These are phyloP conservation scores for Sorex araneus DNA, from an alignment of 2,113 vertebrate genomes.

Conservation along the genomic window DNA sequence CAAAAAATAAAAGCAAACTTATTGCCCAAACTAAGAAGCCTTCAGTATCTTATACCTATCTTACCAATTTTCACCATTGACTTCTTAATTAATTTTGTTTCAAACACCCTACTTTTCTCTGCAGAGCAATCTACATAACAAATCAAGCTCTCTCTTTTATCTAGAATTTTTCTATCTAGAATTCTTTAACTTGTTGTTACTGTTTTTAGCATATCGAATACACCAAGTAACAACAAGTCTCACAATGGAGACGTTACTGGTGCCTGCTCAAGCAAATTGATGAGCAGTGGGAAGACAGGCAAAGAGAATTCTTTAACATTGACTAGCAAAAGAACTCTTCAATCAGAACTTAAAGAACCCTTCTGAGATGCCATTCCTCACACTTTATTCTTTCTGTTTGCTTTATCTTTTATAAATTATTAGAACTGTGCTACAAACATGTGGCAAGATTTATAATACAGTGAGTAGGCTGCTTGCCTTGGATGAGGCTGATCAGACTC, in stretches of 20 bases:
- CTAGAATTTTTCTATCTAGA: not conserved
- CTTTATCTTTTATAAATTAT: conserved; percentile 26
- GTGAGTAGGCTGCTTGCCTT: too few relatives aligned
- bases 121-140: not conserved
- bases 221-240: too few relatives aligned
- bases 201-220: too few relatives aligned
- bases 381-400: conserved; percentile 4
- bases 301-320: not conserved
- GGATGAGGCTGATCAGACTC: too few relatives aligned
- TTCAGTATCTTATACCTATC: not conserved
- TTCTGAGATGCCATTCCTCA: not conserved
- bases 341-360: not conserved
- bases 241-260: too few relatives aligned
- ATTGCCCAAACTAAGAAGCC: not conserved
- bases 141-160: not conserved
- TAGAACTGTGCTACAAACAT: too few relatives aligned
- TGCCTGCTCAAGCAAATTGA: too few relatives aligned
- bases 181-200: too few relatives aligned
- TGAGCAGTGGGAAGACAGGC: too few relatives aligned
- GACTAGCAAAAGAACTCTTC: not conserved
- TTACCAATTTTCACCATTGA: not conserved
- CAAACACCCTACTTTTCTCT: not conserved
- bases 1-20: not conserved
- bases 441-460: too few relatives aligned
- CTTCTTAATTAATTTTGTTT: not conserved